phyloP scores from a whole-genome alignment of 2,888 invertebrate genomes.

The Synanthedon formicaeformis region DNA sequence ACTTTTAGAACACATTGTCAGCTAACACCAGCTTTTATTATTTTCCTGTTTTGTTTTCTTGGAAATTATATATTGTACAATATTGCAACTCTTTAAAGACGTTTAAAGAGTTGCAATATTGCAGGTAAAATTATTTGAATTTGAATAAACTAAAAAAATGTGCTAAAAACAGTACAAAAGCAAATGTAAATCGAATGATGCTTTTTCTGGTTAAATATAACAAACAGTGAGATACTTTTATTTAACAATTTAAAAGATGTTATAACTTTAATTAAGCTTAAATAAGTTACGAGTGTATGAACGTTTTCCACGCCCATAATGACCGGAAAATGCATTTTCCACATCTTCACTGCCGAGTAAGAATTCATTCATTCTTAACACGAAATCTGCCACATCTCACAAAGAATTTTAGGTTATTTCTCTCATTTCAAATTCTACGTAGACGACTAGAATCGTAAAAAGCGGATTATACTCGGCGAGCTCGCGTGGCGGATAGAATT shows the following conservation, averaged over 20 bases:
- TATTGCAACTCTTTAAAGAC: too few relatives aligned
- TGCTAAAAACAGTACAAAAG: too few relatives aligned
- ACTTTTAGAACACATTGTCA: constrained; percentile 4
- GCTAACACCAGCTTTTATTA: constrained; percentile 35
- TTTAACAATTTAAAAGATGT: too few relatives aligned
- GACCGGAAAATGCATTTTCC: background rate
- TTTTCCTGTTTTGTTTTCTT: constrained; percentile 18
- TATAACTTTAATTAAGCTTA: too few relatives aligned
- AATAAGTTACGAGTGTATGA: too few relatives aligned
- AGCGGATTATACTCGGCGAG: constrained; percentile 61
- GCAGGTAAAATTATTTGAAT: too few relatives aligned
- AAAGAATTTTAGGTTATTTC: constrained; percentile 60
- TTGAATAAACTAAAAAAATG: too few relatives aligned
- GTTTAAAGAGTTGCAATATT: too few relatives aligned
- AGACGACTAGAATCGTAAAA: constrained; percentile 66
- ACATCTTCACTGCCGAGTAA: background rate
- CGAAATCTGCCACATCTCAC: constrained; percentile 37
- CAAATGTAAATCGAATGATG: too few relatives aligned
- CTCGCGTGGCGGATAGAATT: constrained; percentile 55
- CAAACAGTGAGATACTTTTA: too few relatives aligned
- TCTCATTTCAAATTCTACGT: constrained; percentile 65
- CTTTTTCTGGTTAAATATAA: too few relatives aligned
- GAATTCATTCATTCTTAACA: constrained; percentile 46
- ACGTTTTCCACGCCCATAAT: background rate
- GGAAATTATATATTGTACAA: constrained; percentile 21